Evolutionary conservation across 1,140 invertebrate species (phyloP), one percentile per base, ranked within the genome.

Genomic region (Neocloeon triangulifer): DNA sequence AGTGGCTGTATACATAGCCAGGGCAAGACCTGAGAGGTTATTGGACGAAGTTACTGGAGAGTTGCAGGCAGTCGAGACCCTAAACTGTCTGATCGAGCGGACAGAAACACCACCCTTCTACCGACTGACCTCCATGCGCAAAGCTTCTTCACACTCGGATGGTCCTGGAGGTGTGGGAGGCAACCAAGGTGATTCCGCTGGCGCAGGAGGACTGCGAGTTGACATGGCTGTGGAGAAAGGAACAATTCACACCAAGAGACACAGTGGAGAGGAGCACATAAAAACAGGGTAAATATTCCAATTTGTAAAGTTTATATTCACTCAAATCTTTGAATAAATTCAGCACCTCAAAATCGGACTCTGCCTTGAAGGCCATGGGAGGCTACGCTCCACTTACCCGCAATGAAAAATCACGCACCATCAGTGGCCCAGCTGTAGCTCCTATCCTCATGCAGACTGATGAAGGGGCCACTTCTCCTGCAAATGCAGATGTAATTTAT

Each of bases 71-170:
- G 85, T 95, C 2, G 91, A 96, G 53, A 92, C 85, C 0, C 57
- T 95, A 3, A 91, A 88, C 52, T 89, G 85, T 48, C 61, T 88
- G 33, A 91, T 95, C 40, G 91, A 95, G 50, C 58, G 89, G 28
- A 96, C 86, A 0, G 88, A 97, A 62, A 94, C 92, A 0, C 88
- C 91, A 17, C 92, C 92, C 1, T 98, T 92, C 55, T 98, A 92
- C 56, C 63, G 91, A 16, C 62, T 95, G 34, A 89, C 82, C 1
- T 78, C 73, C 39, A 73, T 88, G 71, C 48, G 84, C 10, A 89
- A 89, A 54, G 73, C 81, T n/a, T 78, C 75, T 10, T 56, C n/a
- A n/a, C n/a, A n/a, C n/a, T n/a, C n/a, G n/a, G n/a, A n/a, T 14
- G 41, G 38, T 15, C 41, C 37, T 12, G 35, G 47, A 47, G 0